A percentile compares a stretch with the other conserved stretches of the same genome.
These are phyloP conservation scores for Macrobrachium nipponense DNA, from an alignment of 1,140 invertebrate species.

Conservation along the genomic window DNA sequence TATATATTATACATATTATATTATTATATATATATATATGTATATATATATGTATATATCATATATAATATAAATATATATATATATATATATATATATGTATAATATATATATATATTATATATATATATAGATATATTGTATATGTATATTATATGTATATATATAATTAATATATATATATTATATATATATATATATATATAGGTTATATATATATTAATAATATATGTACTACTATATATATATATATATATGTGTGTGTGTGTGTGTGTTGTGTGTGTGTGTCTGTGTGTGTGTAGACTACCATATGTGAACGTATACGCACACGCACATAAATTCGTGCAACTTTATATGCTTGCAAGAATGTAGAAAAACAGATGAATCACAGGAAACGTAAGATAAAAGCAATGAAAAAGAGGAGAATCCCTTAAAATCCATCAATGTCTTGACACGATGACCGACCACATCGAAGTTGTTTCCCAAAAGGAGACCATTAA, in stretches of 20 bases:
- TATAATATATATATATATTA: not conserved
- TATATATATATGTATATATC: not conserved
- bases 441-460: no score
- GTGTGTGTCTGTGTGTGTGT: not conserved
- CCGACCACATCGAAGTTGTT: no score
- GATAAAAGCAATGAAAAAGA: no score
- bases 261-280: not conserved
- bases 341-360: no score
- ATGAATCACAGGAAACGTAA: no score
- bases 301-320: not conserved
- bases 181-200: not conserved
- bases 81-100: not conserved
- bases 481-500: no score
- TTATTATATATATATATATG: conserved; percentile 1
- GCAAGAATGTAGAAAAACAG: no score
- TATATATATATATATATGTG: not conserved
- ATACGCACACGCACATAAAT: not conserved
- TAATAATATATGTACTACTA: no score
- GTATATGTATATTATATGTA: not conserved
- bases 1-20: not conserved
- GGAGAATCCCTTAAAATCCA: no score
- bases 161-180: not conserved
- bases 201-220: not conserved
- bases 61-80: not conserved
- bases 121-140: not conserved